phyloP scores from a whole-genome alignment of 2,113 vertebrate genomes.

The Xiphophorus couchianus region DNA sequence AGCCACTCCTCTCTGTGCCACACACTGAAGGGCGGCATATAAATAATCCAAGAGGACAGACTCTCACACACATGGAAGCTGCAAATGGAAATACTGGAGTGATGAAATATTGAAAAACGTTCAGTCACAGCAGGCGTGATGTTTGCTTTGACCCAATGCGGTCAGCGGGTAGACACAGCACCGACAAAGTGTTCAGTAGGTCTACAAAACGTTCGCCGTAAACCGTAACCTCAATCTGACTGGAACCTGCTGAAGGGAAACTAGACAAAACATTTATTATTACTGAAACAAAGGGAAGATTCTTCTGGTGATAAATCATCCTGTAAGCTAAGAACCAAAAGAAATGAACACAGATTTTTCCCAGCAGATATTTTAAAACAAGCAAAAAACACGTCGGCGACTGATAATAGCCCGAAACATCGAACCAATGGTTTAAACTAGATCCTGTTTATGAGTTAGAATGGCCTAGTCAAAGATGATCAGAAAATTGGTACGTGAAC shows the following conservation, averaged over 20 bases:
- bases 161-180: constrained; percentile 4
- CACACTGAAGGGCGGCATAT: constrained; percentile 47
- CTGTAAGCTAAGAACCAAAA: too few relatives aligned
- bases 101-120: constrained; percentile 70
- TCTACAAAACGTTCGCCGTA: constrained; percentile 3
- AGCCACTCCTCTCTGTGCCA: constrained; percentile 32
- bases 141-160: constrained; percentile 9
- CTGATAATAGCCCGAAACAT: background rate
- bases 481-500: too few relatives aligned
- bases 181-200: constrained; percentile 24
- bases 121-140: constrained; percentile 5
- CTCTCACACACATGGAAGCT: constrained; percentile 59
- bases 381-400: too few relatives aligned
- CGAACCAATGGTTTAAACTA: too few relatives aligned
- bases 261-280: background rate
- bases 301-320: too few relatives aligned
- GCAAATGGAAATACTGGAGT: constrained; percentile 42
- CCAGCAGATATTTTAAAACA: background rate
- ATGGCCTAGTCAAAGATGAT: too few relatives aligned
- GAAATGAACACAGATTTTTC: background rate
- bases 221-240: background rate
- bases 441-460: too few relatives aligned
- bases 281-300: too few relatives aligned
- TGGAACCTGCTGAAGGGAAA: background rate
- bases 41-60: constrained; percentile 70